These are phyloP conservation scores for Leucophora obtusa DNA, from an alignment of 2,888 invertebrate species.

Conservation along the genomic window DNA sequence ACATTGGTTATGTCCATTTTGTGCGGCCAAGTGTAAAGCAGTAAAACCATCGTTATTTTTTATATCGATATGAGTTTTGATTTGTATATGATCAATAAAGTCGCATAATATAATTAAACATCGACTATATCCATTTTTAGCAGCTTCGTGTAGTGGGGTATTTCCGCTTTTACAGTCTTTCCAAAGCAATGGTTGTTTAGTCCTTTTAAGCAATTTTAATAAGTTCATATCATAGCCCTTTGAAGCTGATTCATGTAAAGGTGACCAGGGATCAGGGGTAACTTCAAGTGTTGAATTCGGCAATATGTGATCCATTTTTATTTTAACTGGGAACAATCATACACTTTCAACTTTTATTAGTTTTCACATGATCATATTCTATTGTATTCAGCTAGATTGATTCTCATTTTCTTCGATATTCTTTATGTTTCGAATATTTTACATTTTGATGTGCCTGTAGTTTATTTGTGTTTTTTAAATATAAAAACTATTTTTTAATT, in stretches of 20 bases:
- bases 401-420: not conserved
- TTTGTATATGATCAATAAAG: constrained; percentile 65
- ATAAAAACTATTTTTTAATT: too few relatives aligned
- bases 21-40: constrained; percentile 95
- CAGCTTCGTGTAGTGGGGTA: constrained; percentile 94
- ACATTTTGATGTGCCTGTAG: too few relatives aligned
- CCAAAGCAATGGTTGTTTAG: constrained; percentile 37
- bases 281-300: constrained; percentile 49
- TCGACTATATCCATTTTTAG: constrained; percentile 95
- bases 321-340: too few relatives aligned
- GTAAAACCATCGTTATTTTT: constrained; percentile 92
- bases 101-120: constrained; percentile 85
- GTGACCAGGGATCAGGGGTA: constrained; percentile 20
- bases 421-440: not conserved
- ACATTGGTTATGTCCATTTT: constrained; percentile 98
- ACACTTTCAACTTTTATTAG: not conserved
- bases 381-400: not conserved
- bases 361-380: not conserved
- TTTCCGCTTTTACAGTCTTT: constrained; percentile 87
- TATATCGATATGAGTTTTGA: constrained; percentile 53
- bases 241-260: constrained; percentile 43
- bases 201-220: constrained; percentile 41
- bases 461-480: too few relatives aligned
- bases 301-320: constrained; percentile 40
- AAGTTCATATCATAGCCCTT: constrained; percentile 47